A percentile compares a stretch with the other conserved stretches of the same genome.
phyloP scores from a whole-genome alignment of 2,797 vertebrate genomes.

The Enteromius thamalakanensis region DNA sequence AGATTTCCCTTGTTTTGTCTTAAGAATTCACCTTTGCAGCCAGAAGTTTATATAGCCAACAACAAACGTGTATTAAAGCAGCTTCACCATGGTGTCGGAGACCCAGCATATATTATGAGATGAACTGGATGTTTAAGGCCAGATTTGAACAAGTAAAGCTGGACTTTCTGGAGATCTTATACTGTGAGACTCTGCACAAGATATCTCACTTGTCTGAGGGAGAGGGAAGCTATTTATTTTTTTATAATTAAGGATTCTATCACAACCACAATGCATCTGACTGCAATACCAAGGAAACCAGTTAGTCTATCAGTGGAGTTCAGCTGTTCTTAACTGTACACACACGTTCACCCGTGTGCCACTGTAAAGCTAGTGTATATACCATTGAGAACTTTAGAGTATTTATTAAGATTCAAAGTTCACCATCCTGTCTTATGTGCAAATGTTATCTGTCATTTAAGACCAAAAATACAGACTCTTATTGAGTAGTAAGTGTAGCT shows the following conservation, averaged over 20 bases:
- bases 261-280: slow-evolving; percentile 84
- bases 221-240: slow-evolving; percentile 77
- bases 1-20: slow-evolving; percentile 26
- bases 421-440: slow-evolving; percentile 76
- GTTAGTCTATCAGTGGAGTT: slow-evolving; percentile 71
- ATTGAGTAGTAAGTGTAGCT: slow-evolving; percentile 46
- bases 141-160: slow-evolving; percentile 42
- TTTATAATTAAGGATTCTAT: slow-evolving; percentile 69
- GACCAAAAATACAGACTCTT: slow-evolving; percentile 56
- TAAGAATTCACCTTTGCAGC: slow-evolving; percentile 38
- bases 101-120: slow-evolving; percentile 28
- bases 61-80: slow-evolving; percentile 14
- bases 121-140: slow-evolving; percentile 30
- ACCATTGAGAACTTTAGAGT: slow-evolving; percentile 85
- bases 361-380: slow-evolving; percentile 91
- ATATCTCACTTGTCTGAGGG: slow-evolving; percentile 56
- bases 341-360: slow-evolving; percentile 75
- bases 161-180: slow-evolving; percentile 45
- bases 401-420: slow-evolving; percentile 91
- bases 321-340: slow-evolving; percentile 68
- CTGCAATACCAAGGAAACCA: slow-evolving; percentile 80
- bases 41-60: slow-evolving; percentile 31
- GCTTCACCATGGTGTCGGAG: slow-evolving; percentile 11
- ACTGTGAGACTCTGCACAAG: slow-evolving; percentile 22
- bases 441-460: slow-evolving; percentile 69